Conservation (phyloP, 2,113 vertebrate species). For the Hirundichthys speculiger region DNA sequence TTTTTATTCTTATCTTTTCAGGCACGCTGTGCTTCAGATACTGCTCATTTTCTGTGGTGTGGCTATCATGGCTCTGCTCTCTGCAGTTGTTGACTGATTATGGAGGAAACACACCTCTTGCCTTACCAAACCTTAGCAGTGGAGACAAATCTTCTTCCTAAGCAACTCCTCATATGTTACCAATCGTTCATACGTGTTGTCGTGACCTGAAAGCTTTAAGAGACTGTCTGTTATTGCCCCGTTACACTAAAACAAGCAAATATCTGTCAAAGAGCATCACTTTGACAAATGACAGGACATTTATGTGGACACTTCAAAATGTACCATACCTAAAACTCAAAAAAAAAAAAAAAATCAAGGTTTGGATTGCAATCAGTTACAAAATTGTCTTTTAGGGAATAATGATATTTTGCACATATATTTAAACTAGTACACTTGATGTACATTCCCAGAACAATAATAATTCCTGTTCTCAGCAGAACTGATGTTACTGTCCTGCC, state of each 20-base stretch:
- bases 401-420: conserved; percentile 63
- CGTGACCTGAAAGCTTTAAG: neutral
- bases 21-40: conserved; percentile 90
- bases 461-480: neutral
- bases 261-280: conserved; percentile 41
- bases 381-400: conserved; percentile 57
- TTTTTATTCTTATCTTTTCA: conserved; percentile 53
- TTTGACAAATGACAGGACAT: conserved; percentile 42
- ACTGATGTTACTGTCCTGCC: conserved; percentile 11
- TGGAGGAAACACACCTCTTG: neutral
- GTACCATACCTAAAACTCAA: conserved; percentile 31
- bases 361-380: conserved; percentile 36
- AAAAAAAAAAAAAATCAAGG: conserved; percentile 9
- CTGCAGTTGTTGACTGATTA: conserved; percentile 82
- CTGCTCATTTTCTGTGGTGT: conserved; percentile 90
- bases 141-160: conserved; percentile 13
- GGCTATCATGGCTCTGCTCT: conserved; percentile 90
- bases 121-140: conserved; percentile 36
- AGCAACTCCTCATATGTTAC: conserved; percentile 6
- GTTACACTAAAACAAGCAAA: conserved; percentile 10
- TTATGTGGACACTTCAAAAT: conserved; percentile 37
- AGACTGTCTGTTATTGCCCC: neutral
- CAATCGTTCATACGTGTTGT: conserved; percentile 10
- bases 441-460: conserved; percentile 15
- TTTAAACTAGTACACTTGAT: conserved; percentile 26